Percentiles rank a stretch among this genome's conserved stretches.
These are phyloP conservation scores for Petrocephalus schoutedeni DNA, from an alignment of 2,797 vertebrate genomes.

Conservation along the genomic window DNA sequence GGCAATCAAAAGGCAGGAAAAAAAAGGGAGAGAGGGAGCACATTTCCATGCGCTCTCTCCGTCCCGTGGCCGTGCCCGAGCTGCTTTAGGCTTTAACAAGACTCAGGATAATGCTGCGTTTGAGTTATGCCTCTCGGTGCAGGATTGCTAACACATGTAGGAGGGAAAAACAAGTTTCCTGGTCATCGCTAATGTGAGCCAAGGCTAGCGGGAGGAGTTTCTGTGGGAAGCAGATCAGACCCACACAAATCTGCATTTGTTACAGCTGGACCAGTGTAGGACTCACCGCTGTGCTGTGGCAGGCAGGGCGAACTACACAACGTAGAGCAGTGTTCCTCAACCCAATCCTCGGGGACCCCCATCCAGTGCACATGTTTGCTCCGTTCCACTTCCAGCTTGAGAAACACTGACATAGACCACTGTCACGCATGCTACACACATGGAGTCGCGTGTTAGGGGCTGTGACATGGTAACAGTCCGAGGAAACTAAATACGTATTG, in stretches of 20 bases:
- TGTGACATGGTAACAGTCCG: neutral
- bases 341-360: neutral
- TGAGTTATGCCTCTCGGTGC: conserved; percentile 64
- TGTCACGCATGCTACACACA: neutral
- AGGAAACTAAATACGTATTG: neutral
- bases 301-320: neutral
- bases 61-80: conserved; percentile 50
- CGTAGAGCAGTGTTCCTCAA: neutral
- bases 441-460: neutral
- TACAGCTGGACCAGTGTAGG: neutral
- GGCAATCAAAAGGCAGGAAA: conserved; percentile 26
- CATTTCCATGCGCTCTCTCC: conserved; percentile 46
- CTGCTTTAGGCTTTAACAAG: conserved; percentile 61
- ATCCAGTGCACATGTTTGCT: neutral
- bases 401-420: neutral
- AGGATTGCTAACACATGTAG: conserved; percentile 70
- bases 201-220: neutral
- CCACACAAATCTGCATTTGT: conserved; percentile 8
- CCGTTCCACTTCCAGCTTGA: neutral
- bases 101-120: conserved; percentile 62
- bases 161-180: neutral
- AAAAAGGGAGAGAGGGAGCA: conserved; percentile 42
- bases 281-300: neutral
- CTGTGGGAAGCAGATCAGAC: conserved; percentile 10
- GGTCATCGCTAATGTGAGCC: neutral